A percentile compares a stretch with the other conserved stretches of the same genome.
Evolutionary conservation across 2,888 invertebrate genomes (phyloP).

Genomic region (Beris chalybata): DNA sequence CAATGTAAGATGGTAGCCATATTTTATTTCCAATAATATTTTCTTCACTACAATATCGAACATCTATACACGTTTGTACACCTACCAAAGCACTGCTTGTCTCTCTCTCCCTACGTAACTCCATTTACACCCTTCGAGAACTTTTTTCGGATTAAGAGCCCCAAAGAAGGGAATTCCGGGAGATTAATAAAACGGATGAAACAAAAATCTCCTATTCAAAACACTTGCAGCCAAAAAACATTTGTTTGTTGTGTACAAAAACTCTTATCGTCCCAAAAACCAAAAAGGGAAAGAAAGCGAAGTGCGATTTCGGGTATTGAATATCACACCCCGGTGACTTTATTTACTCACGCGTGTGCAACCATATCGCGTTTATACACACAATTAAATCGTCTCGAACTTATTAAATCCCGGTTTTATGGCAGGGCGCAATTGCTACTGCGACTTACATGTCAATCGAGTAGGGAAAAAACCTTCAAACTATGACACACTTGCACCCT

Average conservation of each 20-base stretch:
- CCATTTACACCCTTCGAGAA: too few species aligned
- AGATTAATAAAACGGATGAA: too few species aligned
- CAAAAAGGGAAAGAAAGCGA: conserved; percentile 18
- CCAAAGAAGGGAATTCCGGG: too few species aligned
- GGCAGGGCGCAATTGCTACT: background rate
- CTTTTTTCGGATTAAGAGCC: too few species aligned
- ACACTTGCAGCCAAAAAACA: background rate
- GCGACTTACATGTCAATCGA: background rate
- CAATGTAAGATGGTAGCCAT: too few species aligned
- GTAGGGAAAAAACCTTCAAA: background rate
- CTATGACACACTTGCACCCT: conserved; percentile 11
- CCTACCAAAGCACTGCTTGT: too few species aligned
- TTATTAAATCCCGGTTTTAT: conserved; percentile 10
- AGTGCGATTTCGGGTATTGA: conserved; percentile 33
- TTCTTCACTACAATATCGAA: too few species aligned
- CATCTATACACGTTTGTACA: too few species aligned
- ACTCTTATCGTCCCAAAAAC: conserved; percentile 20
- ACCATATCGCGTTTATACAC: background rate
- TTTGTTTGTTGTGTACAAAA: conserved; percentile 31
- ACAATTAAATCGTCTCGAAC: conserved; percentile 24
- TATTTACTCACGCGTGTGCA: conserved; percentile 29
- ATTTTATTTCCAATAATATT: too few species aligned
- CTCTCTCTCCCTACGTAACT: too few species aligned
- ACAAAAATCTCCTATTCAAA: too few species aligned
- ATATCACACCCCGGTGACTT: conserved; percentile 38